Evolutionary conservation across 2,113 vertebrate genomes (phyloP).

Genomic region (Syrrhaptes paradoxus): DNA sequence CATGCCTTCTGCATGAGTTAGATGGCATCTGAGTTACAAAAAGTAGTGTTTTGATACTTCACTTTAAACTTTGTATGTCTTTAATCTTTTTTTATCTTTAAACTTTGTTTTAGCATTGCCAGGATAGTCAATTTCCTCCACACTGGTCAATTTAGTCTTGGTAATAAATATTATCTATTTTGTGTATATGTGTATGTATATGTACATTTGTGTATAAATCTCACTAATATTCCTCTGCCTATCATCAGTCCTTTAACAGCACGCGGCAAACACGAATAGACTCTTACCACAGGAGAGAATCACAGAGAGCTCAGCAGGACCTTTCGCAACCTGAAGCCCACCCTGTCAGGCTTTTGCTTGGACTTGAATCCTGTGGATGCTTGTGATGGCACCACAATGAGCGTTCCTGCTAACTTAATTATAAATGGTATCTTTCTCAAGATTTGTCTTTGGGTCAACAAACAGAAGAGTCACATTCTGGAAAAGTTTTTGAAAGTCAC

Average conservation of each 20-base stretch:
- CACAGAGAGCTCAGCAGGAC: neutral
- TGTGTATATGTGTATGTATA: neutral
- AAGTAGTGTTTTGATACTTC: neutral
- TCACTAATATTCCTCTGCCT: neutral
- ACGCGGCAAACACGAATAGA: neutral
- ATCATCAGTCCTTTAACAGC: neutral
- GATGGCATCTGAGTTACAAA: neutral
- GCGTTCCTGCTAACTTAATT: neutral
- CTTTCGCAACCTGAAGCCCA: neutral
- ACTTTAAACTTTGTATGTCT: neutral
- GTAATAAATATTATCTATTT: neutral
- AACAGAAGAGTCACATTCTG: neutral
- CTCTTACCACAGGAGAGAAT: neutral
- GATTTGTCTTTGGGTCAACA: neutral
- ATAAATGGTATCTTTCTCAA: neutral
- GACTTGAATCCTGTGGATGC: neutral
- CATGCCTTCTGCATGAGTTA: slow-evolving; percentile 39
- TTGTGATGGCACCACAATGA: neutral
- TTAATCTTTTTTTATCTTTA: neutral
- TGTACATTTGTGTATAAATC: too few species aligned
- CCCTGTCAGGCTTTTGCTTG: neutral
- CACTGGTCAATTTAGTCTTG: neutral
- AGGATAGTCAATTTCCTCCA: neutral
- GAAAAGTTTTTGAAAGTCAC: neutral
- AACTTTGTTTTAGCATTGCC: neutral